Evolutionary conservation across 2,113 vertebrate species (phyloP), one percentile per base, ranked within the genome.

Genomic region (Herpetotheres cachinnans): DNA sequence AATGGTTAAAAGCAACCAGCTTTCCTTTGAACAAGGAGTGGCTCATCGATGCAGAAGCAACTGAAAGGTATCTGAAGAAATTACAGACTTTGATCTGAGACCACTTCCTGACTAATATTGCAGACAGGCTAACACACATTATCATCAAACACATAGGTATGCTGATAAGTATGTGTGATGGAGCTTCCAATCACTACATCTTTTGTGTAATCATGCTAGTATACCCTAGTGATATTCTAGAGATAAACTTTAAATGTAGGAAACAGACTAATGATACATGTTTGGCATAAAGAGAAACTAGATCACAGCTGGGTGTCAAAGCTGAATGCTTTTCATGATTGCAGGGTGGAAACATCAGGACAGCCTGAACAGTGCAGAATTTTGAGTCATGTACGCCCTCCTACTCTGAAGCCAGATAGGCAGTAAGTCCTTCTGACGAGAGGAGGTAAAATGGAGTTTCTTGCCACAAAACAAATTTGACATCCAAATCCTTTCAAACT

Each of bases 291-390:
- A 89, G 29, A 77, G 54, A 85, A 91, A 63, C 38, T 74, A 61
- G 24, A 88, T 94, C 88, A 89, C 92, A 95, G 86, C 50, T 36
- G 8, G 16, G 16, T 86, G 82, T 71, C 89, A 91, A 94, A 91
- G 42, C 67, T 70, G 67, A 78, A 86, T 58, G 65, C 58, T 73
- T 86, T 86, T 87, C 46, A 16, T 80, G 46, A 90, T 13, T 47
- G 54, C 40, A 82, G 30, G 46, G 63, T 90, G 54, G 46, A 82
- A 91, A 79, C 56, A 42, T 71, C 86, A 96, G 61, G 42, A 82
- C 56, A 80, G 61, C 61, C 62, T 65, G 42, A 90, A 69, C 21
- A 25, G 34, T 22, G 13, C 9, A 36, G 50, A 56, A 46, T 91
- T 92, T 70, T 85, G 24, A 69, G 70, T 74, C 42, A n/a, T 18